Percentiles rank a stretch among this genome's conserved stretches.
Conservation (phyloP, 1,140 invertebrate genomes). For the Trichogramma pretiosum region DNA sequence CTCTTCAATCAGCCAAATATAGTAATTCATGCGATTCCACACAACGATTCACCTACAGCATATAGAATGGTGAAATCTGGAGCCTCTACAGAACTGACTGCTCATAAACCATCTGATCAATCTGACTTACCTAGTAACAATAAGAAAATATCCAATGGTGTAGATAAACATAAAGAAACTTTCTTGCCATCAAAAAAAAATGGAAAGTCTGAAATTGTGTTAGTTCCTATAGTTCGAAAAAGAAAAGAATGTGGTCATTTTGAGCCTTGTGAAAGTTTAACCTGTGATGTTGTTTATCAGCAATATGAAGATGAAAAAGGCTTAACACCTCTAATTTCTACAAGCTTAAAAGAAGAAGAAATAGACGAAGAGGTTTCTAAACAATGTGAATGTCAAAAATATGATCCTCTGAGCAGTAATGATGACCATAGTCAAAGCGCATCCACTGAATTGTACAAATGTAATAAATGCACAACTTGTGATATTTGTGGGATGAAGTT, state of each 20-base stretch:
- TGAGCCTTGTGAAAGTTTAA: constrained; percentile 35
- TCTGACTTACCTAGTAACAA: constrained; percentile 24
- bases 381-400: constrained; percentile 31
- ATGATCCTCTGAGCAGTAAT: constrained; percentile 39
- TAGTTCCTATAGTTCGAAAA: constrained; percentile 28
- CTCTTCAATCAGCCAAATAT: constrained; percentile 39
- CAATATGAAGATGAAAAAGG: constrained; percentile 31
- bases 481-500: constrained; percentile 34
- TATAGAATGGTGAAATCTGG: constrained; percentile 6
- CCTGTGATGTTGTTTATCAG: constrained; percentile 33
- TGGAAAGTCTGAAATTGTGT: constrained; percentile 35
- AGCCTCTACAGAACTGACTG: constrained; percentile 9
- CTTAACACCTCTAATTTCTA: constrained; percentile 30
- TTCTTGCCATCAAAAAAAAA: constrained; percentile 34
- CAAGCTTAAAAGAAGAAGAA: constrained; percentile 31
- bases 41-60: constrained; percentile 5
- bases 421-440: constrained; percentile 36
- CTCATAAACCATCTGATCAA: constrained; percentile 15
- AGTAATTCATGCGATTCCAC: constrained; percentile 29
- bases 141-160: constrained; percentile 8
- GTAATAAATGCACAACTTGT: constrained; percentile 27
- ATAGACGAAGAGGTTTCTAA: constrained; percentile 32
- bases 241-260: constrained; percentile 35
- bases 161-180: constrained; percentile 21
- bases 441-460: constrained; percentile 27